Conservation (phyloP, 2,113 vertebrate species). For the Melanerpes aurifrons region DNA sequence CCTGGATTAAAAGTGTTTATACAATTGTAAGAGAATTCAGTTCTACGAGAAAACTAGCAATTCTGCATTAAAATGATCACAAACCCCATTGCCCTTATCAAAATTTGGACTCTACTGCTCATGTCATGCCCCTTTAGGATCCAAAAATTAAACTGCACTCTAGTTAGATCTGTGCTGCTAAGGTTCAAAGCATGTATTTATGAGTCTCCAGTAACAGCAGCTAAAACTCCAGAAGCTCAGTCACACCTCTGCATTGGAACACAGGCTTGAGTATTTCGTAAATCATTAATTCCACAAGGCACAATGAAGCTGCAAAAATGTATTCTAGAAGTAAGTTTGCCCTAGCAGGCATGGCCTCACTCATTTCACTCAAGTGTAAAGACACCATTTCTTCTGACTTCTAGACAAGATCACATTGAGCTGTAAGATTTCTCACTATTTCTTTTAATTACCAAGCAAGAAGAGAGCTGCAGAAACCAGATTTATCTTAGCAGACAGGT, state of each 20-base stretch:
- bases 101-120: neutral
- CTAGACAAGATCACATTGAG: neutral
- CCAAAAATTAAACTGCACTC: neutral
- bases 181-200: neutral
- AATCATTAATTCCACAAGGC: neutral
- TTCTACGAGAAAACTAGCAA: neutral
- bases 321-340: neutral
- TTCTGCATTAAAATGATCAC: neutral
- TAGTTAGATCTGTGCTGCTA: neutral
- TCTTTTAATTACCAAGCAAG: neutral
- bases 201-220: neutral
- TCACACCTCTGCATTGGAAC: neutral
- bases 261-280: neutral
- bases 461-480: neutral
- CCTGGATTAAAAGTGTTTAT: conserved; percentile 2
- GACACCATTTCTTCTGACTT: neutral
- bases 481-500: neutral
- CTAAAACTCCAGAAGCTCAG: neutral
- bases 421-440: neutral
- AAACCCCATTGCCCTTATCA: neutral
- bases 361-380: neutral
- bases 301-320: neutral
- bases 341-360: neutral
- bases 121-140: neutral
- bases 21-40: neutral